phyloP scores from a whole-genome alignment of 2,888 invertebrate species.

The Pomacea canaliculata region DNA sequence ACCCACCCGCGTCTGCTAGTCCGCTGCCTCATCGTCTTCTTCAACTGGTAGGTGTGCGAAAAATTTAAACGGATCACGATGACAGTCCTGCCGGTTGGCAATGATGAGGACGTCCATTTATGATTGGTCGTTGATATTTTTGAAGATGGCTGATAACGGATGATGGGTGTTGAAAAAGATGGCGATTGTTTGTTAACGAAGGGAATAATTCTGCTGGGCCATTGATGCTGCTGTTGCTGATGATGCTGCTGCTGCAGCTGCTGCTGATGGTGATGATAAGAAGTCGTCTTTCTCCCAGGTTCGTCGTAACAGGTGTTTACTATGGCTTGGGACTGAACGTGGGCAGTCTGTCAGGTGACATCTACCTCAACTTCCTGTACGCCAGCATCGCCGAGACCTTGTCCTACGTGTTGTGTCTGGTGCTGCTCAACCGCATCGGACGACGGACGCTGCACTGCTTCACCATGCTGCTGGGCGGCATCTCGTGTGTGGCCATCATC shows the following conservation, averaged over 20 bases:
- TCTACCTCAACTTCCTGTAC: slow-evolving; percentile 55
- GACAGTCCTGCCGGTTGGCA: too few species aligned
- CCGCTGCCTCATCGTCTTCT: slow-evolving; percentile 46
- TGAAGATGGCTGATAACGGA: too few species aligned
- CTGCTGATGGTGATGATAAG: too few species aligned
- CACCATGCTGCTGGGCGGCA: slow-evolving; percentile 43
- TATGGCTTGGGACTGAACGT: slow-evolving; percentile 54
- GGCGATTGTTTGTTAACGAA: too few species aligned
- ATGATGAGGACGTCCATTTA: too few species aligned
- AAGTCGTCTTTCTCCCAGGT: slow-evolving; percentile 36
- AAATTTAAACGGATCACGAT: too few species aligned
- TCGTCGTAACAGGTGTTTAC: slow-evolving; percentile 53
- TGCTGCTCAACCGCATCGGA: slow-evolving; percentile 49
- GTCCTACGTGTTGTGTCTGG: slow-evolving; percentile 47
- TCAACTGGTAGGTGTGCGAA: slow-evolving; percentile 44
- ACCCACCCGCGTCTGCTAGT: slow-evolving; percentile 36
- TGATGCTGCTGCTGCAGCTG: too few species aligned
- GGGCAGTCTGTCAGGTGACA: slow-evolving; percentile 49
- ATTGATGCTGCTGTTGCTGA: too few species aligned
- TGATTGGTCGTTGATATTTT: too few species aligned
- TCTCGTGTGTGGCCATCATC: slow-evolving; percentile 42
- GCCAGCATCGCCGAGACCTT: slow-evolving; percentile 50
- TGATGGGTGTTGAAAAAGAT: too few species aligned
- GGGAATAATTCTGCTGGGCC: too few species aligned
- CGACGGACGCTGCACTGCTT: slow-evolving; percentile 44